Evolutionary conservation across 2,113 vertebrate species (phyloP), one percentile per base, ranked within the genome.

Genomic region (Dipodomys spectabilis): DNA sequence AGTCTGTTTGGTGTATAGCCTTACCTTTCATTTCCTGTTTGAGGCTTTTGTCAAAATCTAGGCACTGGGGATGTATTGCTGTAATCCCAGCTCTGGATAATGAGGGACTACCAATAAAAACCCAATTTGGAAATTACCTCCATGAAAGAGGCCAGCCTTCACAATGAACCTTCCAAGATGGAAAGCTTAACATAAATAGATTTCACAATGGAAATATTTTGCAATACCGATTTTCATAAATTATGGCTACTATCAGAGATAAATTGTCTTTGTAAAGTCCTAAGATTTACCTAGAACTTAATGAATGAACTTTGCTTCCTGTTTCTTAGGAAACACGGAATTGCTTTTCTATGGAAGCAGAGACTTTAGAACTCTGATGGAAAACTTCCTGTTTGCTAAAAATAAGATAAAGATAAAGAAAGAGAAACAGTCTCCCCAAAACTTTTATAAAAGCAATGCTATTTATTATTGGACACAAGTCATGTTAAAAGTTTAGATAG

Each of bases 271-370:
- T 35, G 84, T 1, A 75, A 96, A 94, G 57, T 82, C 25, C 6
- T 27, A 69, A 82, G 18, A 39, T 91, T 82, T 65, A 35, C 72
- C 83, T 68, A 74, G 53, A 72, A 77, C 12, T 88, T 92, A 71
- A 88, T 74, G 49, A 88, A 27, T 86, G 83, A 93, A 69, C 20
- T 19, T 65, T 16, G n/a, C 64, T 89, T 95, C 44, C 4, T 79
- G 11, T 87, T 93, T 82, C 68, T 45, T 86, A 78, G 78, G 28
- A 23, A 74, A 80, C 22, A 75, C 30, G 13, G 75, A 35, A n/a
- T 53, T 60, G 45, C 6, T 82, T 75, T 96, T 39, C 32, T 27
- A 45, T 71, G 73, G 82, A 94, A 95, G 82, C 23, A 79, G 45
- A 22, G 30, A 75, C 19, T 86, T 81, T 19, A 49, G 15, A 90